Conservation (phyloP, 2,113 vertebrate species). For the Plecotus auritus region DNA sequence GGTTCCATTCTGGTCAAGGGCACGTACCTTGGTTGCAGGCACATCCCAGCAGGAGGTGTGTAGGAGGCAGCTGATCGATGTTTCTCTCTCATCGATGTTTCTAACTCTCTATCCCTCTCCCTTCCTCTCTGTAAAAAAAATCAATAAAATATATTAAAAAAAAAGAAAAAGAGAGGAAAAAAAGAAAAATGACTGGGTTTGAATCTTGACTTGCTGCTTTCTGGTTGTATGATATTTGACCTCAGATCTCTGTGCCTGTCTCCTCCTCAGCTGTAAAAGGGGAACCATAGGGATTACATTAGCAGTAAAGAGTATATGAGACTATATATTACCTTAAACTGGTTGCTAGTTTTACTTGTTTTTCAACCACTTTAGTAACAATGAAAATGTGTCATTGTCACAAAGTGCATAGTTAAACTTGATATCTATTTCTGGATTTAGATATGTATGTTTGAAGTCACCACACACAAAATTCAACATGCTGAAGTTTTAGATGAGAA, state of each 20-base stretch:
- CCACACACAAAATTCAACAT: neutral
- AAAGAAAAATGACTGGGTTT: neutral
- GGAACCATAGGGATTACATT: neutral
- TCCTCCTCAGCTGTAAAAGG: neutral
- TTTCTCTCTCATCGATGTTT: no score
- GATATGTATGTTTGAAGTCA: neutral
- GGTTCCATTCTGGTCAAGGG: no score
- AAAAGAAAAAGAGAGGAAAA: no score
- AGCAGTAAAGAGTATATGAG: neutral
- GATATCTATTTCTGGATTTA: neutral
- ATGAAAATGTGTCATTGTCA: neutral
- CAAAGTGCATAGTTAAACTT: neutral
- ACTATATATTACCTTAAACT: neutral
- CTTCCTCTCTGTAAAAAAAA: no score
- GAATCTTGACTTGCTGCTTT: neutral
- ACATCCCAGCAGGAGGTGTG: no score
- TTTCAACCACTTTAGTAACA: neutral
- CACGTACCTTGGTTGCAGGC: no score
- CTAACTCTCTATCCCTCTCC: no score
- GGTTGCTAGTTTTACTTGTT: neutral
- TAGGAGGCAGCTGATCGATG: no score
- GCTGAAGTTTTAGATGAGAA: neutral
- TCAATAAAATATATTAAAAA: no score
- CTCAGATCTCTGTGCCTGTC: neutral
- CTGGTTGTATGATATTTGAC: neutral